Conservation (phyloP, 2,113 vertebrate genomes). For the Nycticryphes semicollaris region DNA sequence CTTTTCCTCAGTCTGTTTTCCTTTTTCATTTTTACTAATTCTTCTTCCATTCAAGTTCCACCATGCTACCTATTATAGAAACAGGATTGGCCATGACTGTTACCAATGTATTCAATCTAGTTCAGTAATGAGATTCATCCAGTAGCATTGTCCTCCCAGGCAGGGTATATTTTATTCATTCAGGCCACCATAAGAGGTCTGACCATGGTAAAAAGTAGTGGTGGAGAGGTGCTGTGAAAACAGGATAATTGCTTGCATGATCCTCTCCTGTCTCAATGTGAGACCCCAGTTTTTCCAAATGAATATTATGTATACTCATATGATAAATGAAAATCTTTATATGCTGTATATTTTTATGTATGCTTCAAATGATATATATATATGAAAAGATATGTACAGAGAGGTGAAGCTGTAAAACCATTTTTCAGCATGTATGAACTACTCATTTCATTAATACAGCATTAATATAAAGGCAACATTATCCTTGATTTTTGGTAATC, state of each 20-base stretch:
- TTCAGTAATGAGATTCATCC: neutral
- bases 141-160: neutral
- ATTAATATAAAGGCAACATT: neutral
- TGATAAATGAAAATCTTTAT: neutral
- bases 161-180: neutral
- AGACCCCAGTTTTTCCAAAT: rapidly evolving
- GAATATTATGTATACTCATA: neutral
- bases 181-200: neutral
- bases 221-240: neutral
- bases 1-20: neutral
- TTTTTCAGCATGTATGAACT: neutral
- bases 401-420: neutral
- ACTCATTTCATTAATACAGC: neutral
- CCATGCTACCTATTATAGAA: neutral
- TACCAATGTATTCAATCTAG: neutral
- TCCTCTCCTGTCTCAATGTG: neutral
- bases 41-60: neutral
- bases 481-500: neutral
- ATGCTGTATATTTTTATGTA: neutral
- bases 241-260: neutral
- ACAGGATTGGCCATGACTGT: neutral
- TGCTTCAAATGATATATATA: neutral
- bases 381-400: neutral
- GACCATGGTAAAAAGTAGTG: neutral
- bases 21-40: neutral